phyloP scores from a whole-genome alignment of 2,888 invertebrate species.

The Auanema sp. region DNA sequence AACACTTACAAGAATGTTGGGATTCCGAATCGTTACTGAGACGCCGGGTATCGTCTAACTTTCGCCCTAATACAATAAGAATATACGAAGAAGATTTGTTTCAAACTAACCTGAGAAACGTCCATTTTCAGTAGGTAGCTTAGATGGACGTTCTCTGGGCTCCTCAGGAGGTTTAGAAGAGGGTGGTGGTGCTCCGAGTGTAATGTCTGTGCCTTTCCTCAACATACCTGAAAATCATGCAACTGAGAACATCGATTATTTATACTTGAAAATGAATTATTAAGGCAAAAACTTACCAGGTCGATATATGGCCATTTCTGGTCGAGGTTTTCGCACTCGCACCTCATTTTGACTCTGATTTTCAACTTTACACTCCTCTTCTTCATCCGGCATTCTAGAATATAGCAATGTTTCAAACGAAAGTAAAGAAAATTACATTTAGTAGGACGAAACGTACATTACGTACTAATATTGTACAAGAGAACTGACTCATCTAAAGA shows the following conservation, averaged over 20 bases:
- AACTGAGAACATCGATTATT: neutral
- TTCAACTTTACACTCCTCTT: neutral
- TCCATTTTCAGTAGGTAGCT: neutral
- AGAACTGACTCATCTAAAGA: conserved; percentile 3
- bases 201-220: neutral
- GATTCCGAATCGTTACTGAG: conserved; percentile 39
- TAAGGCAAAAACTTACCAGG: conserved; percentile 10
- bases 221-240: conserved; percentile 1
- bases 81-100: neutral
- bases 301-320: conserved; percentile 19
- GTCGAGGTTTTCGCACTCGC: conserved; percentile 9
- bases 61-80: neutral
- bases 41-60: conserved; percentile 14
- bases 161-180: conserved; percentile 1
- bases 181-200: conserved; percentile 1
- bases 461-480: neutral
- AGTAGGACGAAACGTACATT: conserved; percentile 2
- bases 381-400: conserved; percentile 16
- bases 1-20: conserved; percentile 27
- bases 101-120: neutral
- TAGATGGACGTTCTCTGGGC: neutral
- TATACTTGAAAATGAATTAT: conserved; percentile 4
- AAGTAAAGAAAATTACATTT: no score
- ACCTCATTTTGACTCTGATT: neutral
- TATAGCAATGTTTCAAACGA: neutral